phyloP scores from a whole-genome alignment of 2,113 vertebrate species.

The Daboia siamensis region DNA sequence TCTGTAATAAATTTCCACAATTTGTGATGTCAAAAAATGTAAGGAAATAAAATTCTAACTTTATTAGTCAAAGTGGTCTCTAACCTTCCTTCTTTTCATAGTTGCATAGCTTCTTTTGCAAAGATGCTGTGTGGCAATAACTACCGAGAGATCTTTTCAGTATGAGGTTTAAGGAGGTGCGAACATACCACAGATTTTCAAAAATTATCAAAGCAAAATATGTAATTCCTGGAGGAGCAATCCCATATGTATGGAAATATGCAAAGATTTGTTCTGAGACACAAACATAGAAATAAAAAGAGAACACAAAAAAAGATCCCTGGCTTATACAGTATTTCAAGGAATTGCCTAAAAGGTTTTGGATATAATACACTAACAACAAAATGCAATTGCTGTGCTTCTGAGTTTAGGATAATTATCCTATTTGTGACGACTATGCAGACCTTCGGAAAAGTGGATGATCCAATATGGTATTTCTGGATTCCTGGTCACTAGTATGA shows the following conservation, averaged over 20 bases:
- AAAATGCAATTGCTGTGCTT: background rate
- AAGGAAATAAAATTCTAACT: constrained; percentile 30
- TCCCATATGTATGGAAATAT: background rate
- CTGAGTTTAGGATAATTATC: background rate
- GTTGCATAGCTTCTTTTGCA: background rate
- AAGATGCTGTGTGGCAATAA: background rate
- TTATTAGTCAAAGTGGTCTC: constrained; percentile 10
- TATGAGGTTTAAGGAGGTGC: background rate
- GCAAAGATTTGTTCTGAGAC: background rate
- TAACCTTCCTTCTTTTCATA: background rate
- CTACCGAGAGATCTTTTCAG: background rate
- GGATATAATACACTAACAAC: background rate
- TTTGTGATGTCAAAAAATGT: background rate
- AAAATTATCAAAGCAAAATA: background rate
- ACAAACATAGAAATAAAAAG: background rate
- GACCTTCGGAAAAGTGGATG: background rate
- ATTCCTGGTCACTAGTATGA: background rate
- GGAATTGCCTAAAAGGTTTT: background rate
- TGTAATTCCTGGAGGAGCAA: background rate
- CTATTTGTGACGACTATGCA: background rate
- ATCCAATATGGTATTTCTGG: background rate
- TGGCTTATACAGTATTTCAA: background rate
- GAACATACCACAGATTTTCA: background rate
- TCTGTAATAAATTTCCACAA: constrained; percentile 24
- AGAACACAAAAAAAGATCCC: background rate